phyloP scores from a whole-genome alignment of 2,888 invertebrate species.

The Noctua pronuba region DNA sequence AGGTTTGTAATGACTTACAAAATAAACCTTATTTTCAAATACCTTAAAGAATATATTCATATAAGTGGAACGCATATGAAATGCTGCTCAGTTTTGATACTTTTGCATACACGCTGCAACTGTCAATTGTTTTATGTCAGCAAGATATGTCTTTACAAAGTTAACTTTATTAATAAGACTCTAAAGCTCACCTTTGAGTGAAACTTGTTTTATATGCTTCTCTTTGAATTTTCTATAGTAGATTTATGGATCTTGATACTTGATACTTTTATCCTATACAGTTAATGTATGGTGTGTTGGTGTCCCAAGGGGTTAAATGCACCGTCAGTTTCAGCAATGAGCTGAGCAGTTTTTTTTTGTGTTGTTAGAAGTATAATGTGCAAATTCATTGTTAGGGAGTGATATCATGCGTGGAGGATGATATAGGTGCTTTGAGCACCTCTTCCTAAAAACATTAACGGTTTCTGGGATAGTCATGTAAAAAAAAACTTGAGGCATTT shows the following conservation, averaged over 20 bases:
- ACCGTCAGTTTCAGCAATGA: slow-evolving; percentile 56
- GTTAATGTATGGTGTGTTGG: slow-evolving; percentile 19
- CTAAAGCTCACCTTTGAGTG: no score
- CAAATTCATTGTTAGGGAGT: slow-evolving; percentile 35
- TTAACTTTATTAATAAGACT: no score
- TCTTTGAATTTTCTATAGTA: background rate
- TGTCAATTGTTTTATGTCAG: no score
- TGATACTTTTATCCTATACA: slow-evolving; percentile 49
- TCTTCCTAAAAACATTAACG: background rate
- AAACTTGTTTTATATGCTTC: no score
- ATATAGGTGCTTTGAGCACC: background rate
- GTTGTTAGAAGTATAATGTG: slow-evolving; percentile 36
- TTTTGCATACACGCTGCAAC: no score
- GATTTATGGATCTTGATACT: slow-evolving; percentile 35
- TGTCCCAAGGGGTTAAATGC: slow-evolving; percentile 58
- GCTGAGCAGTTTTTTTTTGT: slow-evolving; percentile 44
- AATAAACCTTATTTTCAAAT: no score
- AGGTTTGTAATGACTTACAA: no score
- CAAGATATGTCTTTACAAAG: no score
- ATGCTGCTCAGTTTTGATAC: no score
- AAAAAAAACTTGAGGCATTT: background rate
- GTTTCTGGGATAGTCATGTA: background rate
- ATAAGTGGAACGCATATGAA: no score
- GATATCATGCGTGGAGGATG: slow-evolving; percentile 26
- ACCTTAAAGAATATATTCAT: no score